Conservation (phyloP, 2,113 vertebrate species). For the Neomonachus schauinslandi region DNA sequence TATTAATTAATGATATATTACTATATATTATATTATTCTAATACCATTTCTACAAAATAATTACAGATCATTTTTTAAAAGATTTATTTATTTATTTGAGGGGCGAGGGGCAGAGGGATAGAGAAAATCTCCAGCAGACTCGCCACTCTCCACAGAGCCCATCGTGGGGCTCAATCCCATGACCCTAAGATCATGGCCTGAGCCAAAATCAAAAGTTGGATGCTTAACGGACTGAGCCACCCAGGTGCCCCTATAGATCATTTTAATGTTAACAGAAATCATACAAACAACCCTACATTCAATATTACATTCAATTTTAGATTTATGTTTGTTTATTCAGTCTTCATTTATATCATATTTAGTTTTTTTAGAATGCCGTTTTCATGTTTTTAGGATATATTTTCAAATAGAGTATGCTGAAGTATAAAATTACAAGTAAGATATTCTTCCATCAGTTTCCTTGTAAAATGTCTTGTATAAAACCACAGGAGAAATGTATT, state of each 20-base stretch:
- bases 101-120: background rate
- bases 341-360: background rate
- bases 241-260: background rate
- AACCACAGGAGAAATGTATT: background rate
- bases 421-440: background rate
- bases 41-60: background rate
- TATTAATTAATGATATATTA: background rate
- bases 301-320: background rate
- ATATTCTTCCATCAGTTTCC: background rate
- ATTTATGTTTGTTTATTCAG: background rate
- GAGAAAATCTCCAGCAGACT: background rate
- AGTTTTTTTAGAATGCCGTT: background rate
- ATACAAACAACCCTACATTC: background rate
- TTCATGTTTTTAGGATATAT: background rate
- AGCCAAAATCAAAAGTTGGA: background rate
- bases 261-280: slow-evolving; percentile 1
- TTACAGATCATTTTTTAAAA: background rate
- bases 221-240: background rate
- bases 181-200: background rate
- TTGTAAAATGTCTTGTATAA: background rate
- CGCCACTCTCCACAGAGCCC: background rate
- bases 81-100: background rate
- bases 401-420: background rate
- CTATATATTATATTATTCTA: background rate
- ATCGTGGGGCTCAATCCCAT: background rate